Conservation (phyloP, 2,797 vertebrate genomes). For the Alosa sapidissima region DNA sequence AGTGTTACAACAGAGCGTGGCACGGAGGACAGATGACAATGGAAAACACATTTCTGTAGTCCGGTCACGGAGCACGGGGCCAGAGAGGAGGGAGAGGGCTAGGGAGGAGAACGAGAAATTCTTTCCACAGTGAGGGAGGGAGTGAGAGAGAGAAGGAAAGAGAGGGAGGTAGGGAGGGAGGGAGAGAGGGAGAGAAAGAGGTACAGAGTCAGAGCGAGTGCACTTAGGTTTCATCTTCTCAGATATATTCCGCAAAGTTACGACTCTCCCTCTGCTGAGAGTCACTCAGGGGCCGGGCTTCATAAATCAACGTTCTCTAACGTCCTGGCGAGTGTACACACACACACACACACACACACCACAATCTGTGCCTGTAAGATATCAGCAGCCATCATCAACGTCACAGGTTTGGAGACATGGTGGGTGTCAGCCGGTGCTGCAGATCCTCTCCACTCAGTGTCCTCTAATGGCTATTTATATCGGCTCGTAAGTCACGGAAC, state of each 20-base stretch:
- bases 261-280: conserved; percentile 49
- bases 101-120: conserved; percentile 13
- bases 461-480: background rate
- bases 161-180: conserved; percentile 22
- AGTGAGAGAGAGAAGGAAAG: conserved; percentile 20
- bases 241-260: conserved; percentile 61
- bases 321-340: background rate
- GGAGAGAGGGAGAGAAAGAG: background rate
- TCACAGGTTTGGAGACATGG: background rate
- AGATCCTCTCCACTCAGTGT: background rate
- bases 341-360: background rate
- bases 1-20: conserved; percentile 12
- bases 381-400: background rate
- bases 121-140: conserved; percentile 22
- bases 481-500: background rate
- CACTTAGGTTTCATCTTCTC: conserved; percentile 50
- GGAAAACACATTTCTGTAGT: conserved; percentile 51
- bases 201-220: background rate
- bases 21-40: conserved; percentile 27
- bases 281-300: conserved; percentile 50
- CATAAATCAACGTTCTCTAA: conserved; percentile 37
- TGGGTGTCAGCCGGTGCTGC: background rate
- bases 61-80: background rate
- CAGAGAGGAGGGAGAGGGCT: background rate
- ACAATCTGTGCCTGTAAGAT: background rate